Evolutionary conservation across 53 echinoderm and acorn worm species (phyloP), one percentile per base, ranked within the genome.

Genomic region (Astropecten irregularis): DNA sequence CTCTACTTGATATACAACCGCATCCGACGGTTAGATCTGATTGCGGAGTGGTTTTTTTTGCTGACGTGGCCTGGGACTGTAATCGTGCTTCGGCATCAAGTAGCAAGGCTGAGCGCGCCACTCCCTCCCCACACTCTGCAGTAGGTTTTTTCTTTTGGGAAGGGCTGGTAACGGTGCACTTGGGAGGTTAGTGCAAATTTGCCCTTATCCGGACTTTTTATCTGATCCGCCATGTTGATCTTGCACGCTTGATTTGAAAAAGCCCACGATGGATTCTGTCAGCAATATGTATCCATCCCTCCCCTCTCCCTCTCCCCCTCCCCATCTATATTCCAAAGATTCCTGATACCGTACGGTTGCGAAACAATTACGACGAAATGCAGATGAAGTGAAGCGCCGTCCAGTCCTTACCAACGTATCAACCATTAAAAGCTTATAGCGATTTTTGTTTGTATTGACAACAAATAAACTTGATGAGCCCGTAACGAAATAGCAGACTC

Each of bases 51-150:
- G 54, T 57, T 15, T 46, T 9, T n/a, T n/a, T n/a, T n/a, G n/a
- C 22, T 74, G 57, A 56, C 40, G 56, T 37, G 37, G 56, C 53
- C 27, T 44, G 57, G 13, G 66, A n/a, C 3, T n/a, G 57, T 74
- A 74, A 74, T 74, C 74, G 74, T 74, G 74, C 25, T 57, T 22
- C 37, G 40, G 74, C 74, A 74, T 74, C 74, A 37, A 53, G 51
- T 57, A 56, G 40, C 57, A 16, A n/a, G 27, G 36, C 22, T 35
- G 54, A 74, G 13, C 40, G 44, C 57, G 74, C 40, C 23, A 54
- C 49, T 15, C 27, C 18, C 71, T 30, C 3, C 15, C 23, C 27
- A n/a, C n/a, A n/a, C n/a, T n/a, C n/a, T n/a, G n/a, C n/a, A n/a
- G n/a, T n/a, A n/a, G n/a, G n/a, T n/a, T n/a, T n/a, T n/a, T n/a